Evolutionary conservation across 2,113 vertebrate genomes (phyloP), one percentile per base, ranked within the genome.

Genomic region (Lontra canadensis): DNA sequence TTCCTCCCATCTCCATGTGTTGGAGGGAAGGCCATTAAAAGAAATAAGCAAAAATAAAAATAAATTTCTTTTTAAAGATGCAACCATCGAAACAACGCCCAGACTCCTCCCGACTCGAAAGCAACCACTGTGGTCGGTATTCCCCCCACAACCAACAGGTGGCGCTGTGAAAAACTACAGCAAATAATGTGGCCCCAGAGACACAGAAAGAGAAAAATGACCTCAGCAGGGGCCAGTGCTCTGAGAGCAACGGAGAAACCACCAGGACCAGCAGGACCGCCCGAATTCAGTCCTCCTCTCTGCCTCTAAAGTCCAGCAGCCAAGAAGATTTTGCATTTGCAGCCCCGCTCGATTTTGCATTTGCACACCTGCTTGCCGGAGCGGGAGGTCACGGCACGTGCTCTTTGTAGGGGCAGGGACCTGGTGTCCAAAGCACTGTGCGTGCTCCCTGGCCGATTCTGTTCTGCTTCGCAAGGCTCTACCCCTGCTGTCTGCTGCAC

Each of bases 81-180:
- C 2, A 83, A 47, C 82, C 69, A 69, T 86, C 12, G 47, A 90
- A 93, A 65, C 55, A 61, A 55, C n/a, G 8, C 55, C 73, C 11
- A 20, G 36, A 84, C 25, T 29, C n/a, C 6, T 73, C 52, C 26
- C 36, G 4, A 86, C 26, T 34, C 73, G 26, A 82, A 86, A 34
- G 1, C 13, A 17, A 3, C 39, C 49, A 39, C 57, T 31, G 39
- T 7, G 76, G 18, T 8, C 2, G 29, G n/a, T 29, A 36, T n/a
- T 20, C 42, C 25, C 25, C 39, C 11, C 34, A 78, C 47, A 55
- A 55, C 57, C 57, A 79, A 71, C 1, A 34, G 42, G 39, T 10
- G 23, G 18, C 0, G 1, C 20, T 44, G 39, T 47, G 25, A 8
- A 74, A 74, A 36, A 71, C 7, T 0, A 1, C 1, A 31, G 63